Evolutionary conservation across 2,113 vertebrate genomes (phyloP), one percentile per base, ranked within the genome.

Genomic region (Eulemur macaco): DNA sequence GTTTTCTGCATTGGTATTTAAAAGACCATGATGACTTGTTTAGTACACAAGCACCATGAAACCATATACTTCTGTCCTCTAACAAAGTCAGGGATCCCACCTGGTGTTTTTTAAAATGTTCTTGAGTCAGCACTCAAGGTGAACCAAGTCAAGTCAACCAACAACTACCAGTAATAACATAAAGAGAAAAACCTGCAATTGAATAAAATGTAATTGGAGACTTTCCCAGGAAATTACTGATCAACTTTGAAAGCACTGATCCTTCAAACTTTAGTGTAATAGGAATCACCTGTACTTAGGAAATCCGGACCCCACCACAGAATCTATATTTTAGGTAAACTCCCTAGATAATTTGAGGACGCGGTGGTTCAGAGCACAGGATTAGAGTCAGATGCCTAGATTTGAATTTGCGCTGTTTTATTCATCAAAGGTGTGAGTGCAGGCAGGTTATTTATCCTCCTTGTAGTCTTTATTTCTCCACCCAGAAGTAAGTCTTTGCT

Each of bases 81-180:
- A 63, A 86, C 82, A 86, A 93, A 96, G 92, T 78, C 96, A 97
- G 20, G 45, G 56, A 66, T 91, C 21, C 9, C 90, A 97, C 68
- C 93, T 97, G 78, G 63, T 89, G 89, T 97, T 94, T 96, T 87
- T 60, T 69, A n/a, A 80, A 56, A 96, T 39, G 20, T 88, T 78
- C 52, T 85, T 93, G 45, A 71, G 91, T 77, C 31, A 39, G 27
- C 47, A 78, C 50, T 88, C 58, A 85, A 76, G 64, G 39, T 77
- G 56, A 90, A 45, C 13, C 83, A 87, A 50, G 56, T 63, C 80
- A 91, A 76, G n/a, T 94, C 34, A 95, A 84, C 50, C 18, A 42
- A 68, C 15, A 87, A 45, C 21, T 50, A 17, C 1, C 2, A 82
- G 25, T 25, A 80, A 45, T 76, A 89, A 84, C 23, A 80, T 47